Conservation (phyloP, 2,888 invertebrate genomes). For the Margaritifera margaritifera region DNA sequence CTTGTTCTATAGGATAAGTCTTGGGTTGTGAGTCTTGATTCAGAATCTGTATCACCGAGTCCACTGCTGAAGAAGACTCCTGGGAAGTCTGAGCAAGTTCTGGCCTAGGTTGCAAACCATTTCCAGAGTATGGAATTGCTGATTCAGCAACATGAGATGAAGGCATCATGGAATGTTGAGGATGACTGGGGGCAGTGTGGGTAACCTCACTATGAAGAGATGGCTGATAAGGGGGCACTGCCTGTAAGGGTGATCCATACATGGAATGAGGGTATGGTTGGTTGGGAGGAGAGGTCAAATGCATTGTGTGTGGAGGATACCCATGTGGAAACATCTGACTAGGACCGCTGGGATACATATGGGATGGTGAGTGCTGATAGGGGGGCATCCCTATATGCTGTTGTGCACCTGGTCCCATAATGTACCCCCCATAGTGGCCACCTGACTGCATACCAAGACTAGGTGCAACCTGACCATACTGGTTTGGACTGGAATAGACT, state of each 20-base stretch:
- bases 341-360: conserved; percentile 13
- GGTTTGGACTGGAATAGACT: conserved; percentile 36
- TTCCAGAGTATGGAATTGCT: no score
- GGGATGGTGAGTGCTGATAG: conserved; percentile 23
- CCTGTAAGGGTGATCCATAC: conserved; percentile 16
- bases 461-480: conserved; percentile 30
- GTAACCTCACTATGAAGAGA: neutral
- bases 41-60: conserved; percentile 5
- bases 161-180: no score
- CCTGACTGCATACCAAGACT: conserved; percentile 29
- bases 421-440: conserved; percentile 41
- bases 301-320: conserved; percentile 5
- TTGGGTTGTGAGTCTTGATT: conserved; percentile 20
- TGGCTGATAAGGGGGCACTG: conserved; percentile 10
- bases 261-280: conserved; percentile 23
- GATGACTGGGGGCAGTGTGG: neutral
- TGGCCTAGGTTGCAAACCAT: no score
- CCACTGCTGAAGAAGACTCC: neutral
- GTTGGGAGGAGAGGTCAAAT: conserved; percentile 34
- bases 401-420: conserved; percentile 28
- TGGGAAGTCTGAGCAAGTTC: no score
- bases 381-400: conserved; percentile 33
- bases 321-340: conserved; percentile 6
- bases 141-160: no score
- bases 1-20: conserved; percentile 10